Evolutionary conservation across 2,113 vertebrate genomes (phyloP).

Genomic region (Galbula dea): DNA sequence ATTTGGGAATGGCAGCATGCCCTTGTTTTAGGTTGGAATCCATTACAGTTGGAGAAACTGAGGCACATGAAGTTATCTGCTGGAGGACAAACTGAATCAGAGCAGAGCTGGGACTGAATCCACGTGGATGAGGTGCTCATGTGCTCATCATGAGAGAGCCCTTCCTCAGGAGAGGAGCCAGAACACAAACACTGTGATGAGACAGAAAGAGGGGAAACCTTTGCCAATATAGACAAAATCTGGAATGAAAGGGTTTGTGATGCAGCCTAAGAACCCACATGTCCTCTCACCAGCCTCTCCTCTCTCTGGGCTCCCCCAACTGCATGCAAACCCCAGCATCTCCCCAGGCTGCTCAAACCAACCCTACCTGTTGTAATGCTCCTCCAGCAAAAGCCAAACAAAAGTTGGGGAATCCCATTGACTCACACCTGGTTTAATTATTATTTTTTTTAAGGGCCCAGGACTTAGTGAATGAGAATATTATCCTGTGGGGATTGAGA

Average conservation of each 20-base stretch:
- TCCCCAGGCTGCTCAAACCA: neutral
- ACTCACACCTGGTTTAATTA: conserved; percentile 54
- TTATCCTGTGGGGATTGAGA: conserved; percentile 51
- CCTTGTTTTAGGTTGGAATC: neutral
- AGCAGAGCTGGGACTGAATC: neutral
- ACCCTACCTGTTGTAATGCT: neutral
- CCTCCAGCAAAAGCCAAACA: conserved; percentile 2
- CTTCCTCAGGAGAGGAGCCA: neutral
- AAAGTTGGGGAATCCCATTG: conserved; percentile 60
- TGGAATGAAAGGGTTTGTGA: neutral
- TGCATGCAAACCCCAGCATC: neutral
- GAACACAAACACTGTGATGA: neutral
- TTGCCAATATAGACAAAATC: neutral
- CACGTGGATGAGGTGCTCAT: accelerated
- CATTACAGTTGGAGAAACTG: neutral
- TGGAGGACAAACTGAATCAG: neutral
- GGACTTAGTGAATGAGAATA: conserved; percentile 49
- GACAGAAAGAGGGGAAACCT: neutral
- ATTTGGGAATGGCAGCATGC: neutral
- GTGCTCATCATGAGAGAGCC: neutral
- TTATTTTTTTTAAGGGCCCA: neutral
- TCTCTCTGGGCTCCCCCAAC: neutral
- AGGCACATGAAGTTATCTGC: neutral
- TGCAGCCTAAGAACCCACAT: neutral
- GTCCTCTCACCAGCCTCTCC: neutral